phyloP scores from a whole-genome alignment of 2,113 vertebrate species.

The Bettongia penicillata region DNA sequence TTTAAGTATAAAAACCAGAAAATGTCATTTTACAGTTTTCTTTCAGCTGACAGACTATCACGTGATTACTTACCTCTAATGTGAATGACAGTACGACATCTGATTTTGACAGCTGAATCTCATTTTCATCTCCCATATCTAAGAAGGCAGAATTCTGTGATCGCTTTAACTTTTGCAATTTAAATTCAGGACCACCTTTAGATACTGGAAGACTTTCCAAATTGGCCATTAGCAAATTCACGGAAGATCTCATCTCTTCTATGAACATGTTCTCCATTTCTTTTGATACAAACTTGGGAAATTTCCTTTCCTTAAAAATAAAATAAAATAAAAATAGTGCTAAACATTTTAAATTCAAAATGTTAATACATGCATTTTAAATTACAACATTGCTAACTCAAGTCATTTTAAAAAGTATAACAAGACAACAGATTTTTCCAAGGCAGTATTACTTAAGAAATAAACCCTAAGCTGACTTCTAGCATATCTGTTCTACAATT shows the following conservation, averaged over 20 bases:
- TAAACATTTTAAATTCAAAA: constrained; percentile 63
- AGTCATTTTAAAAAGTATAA: constrained; percentile 13
- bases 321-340: constrained; percentile 24
- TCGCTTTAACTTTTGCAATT: constrained; percentile 94
- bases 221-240: constrained; percentile 98
- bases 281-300: constrained; percentile 89
- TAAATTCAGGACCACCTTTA: constrained; percentile 95
- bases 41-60: neutral
- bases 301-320: constrained; percentile 89
- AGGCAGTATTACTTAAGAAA: neutral
- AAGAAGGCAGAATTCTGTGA: constrained; percentile 95
- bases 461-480: neutral
- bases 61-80: constrained; percentile 89
- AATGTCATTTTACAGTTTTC: neutral
- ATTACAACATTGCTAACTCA: neutral
- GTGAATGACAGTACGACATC: constrained; percentile 96
- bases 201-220: constrained; percentile 98
- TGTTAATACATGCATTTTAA: constrained; percentile 26
- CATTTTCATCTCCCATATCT: constrained; percentile 95
- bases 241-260: constrained; percentile 94
- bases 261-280: constrained; percentile 95
- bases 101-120: constrained; percentile 93
- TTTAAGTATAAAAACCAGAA: constrained; percentile 39
- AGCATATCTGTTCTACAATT: neutral
- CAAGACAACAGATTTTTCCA: neutral